These are phyloP conservation scores for Thereva unica DNA, from an alignment of 2,888 invertebrate genomes.

Conservation along the genomic window DNA sequence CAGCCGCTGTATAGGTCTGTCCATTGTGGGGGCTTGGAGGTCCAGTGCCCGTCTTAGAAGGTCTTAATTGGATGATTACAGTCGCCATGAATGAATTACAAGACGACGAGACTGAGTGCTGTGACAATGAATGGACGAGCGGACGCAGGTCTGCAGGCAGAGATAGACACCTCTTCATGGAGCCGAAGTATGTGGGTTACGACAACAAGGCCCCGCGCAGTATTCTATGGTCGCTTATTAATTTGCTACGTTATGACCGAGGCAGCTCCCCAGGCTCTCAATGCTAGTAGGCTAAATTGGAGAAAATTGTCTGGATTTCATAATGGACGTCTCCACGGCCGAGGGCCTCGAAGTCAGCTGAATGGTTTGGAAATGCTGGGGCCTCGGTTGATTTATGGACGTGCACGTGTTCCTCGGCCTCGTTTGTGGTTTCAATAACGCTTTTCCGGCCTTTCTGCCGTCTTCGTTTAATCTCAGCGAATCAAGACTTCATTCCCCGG, in stretches of 20 bases:
- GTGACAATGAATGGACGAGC: conserved; percentile 22
- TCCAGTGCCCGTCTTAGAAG: conserved; percentile 13
- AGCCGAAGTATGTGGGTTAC: conserved; percentile 27
- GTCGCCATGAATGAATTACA: conserved; percentile 33
- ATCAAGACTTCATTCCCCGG: too few relatives aligned
- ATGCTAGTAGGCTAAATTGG: conserved; percentile 19
- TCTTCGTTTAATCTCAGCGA: too few relatives aligned
- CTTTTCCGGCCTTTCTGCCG: too few relatives aligned
- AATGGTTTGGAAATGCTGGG: conserved; percentile 9
- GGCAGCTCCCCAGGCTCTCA: conserved; percentile 1
- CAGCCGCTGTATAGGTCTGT: neutral
- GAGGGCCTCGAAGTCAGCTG: neutral
- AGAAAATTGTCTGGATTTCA: conserved; percentile 31
- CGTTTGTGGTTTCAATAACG: too few relatives aligned
- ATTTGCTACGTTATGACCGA: conserved; percentile 8
- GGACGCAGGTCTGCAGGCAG: too few relatives aligned
- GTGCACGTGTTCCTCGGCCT: conserved; percentile 27
- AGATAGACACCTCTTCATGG: neutral
- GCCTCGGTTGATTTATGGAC: conserved; percentile 4
- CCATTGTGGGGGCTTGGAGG: conserved; percentile 3
- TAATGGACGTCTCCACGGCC: conserved; percentile 22
- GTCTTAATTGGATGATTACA: conserved; percentile 34
- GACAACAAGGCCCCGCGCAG: conserved; percentile 6
- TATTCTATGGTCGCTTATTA: conserved; percentile 2
- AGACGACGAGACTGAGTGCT: conserved; percentile 19